Conservation (phyloP, 1,140 invertebrate species). For the Scaptomyza montana region DNA sequence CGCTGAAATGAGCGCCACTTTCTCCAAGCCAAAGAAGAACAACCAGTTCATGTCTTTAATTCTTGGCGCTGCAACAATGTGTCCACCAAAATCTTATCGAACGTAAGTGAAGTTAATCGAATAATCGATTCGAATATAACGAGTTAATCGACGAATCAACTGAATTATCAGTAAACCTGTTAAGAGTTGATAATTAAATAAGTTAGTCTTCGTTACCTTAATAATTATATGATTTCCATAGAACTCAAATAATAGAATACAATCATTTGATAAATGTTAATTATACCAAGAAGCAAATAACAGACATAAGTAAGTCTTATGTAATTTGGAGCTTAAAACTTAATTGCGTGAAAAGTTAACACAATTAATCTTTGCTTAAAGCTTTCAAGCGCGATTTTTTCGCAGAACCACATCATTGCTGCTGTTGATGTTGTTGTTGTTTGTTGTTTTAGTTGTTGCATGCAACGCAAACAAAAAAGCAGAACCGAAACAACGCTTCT, state of each 20-base stretch:
- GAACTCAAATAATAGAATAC: too few relatives aligned
- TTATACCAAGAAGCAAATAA: too few relatives aligned
- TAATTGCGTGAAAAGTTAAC: constrained; percentile 2
- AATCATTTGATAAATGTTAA: too few relatives aligned
- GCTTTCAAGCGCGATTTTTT: constrained; percentile 9
- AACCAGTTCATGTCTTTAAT: constrained; percentile 33
- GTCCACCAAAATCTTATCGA: constrained; percentile 16
- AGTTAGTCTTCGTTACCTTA: too few relatives aligned
- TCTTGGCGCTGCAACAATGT: constrained; percentile 24
- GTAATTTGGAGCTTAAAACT: background rate
- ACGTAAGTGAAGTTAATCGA: background rate
- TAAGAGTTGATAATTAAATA: too few relatives aligned
- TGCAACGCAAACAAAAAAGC: background rate
- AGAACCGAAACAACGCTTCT: too few relatives aligned
- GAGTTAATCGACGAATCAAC: too few relatives aligned
- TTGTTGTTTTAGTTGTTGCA: too few relatives aligned
- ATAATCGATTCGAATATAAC: background rate
- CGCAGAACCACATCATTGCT: background rate
- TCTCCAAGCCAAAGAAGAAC: constrained; percentile 33
- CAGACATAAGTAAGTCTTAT: too few relatives aligned
- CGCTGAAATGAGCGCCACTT: constrained; percentile 23
- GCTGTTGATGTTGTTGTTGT: background rate
- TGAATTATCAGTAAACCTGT: too few relatives aligned
- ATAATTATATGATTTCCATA: too few relatives aligned
- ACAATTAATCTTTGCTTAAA: background rate